These are phyloP conservation scores for Phalloptychus januarius DNA, from an alignment of 2,797 vertebrate genomes.

Conservation along the genomic window DNA sequence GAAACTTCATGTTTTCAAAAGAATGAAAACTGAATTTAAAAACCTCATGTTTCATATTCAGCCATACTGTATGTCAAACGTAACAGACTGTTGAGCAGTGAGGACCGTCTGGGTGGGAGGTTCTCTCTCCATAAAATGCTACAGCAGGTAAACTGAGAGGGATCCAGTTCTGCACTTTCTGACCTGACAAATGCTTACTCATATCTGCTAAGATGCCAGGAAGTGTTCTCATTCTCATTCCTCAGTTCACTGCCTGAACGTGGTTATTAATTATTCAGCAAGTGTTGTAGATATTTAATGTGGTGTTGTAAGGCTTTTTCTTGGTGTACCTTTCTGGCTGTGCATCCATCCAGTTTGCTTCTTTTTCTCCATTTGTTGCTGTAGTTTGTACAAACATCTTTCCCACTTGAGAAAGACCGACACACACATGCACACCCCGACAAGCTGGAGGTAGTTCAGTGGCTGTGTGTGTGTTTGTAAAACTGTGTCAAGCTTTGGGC, in stretches of 20 bases:
- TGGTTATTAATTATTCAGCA: slow-evolving; percentile 75
- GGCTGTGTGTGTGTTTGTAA: slow-evolving; percentile 22
- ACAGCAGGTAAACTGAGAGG: slow-evolving; percentile 37
- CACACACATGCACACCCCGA: background rate
- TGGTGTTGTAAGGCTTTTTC: slow-evolving; percentile 56
- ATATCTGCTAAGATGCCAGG: slow-evolving; percentile 73
- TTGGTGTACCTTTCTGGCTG: slow-evolving; percentile 28
- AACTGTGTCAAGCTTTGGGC: slow-evolving; percentile 55
- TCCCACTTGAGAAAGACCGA: slow-evolving; percentile 38
- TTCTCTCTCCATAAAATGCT: slow-evolving; percentile 39
- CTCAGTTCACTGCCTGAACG: slow-evolving; percentile 54
- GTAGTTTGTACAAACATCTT: slow-evolving; percentile 14
- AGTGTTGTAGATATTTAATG: slow-evolving; percentile 78
- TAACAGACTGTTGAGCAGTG: slow-evolving; percentile 40
- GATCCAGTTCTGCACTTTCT: slow-evolving; percentile 61
- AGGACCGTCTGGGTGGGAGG: slow-evolving; percentile 53
- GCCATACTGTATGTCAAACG: slow-evolving; percentile 26
- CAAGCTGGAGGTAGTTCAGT: slow-evolving; percentile 23
- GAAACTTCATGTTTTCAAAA: background rate
- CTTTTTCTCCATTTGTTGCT: slow-evolving; percentile 24
- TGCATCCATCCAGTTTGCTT: slow-evolving; percentile 30
- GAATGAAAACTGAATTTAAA: background rate
- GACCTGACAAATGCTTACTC: slow-evolving; percentile 70
- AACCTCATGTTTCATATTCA: background rate
- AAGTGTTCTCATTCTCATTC: slow-evolving; percentile 63